phyloP scores from a whole-genome alignment of 2,797 vertebrate species.

The Emys orbicularis region DNA sequence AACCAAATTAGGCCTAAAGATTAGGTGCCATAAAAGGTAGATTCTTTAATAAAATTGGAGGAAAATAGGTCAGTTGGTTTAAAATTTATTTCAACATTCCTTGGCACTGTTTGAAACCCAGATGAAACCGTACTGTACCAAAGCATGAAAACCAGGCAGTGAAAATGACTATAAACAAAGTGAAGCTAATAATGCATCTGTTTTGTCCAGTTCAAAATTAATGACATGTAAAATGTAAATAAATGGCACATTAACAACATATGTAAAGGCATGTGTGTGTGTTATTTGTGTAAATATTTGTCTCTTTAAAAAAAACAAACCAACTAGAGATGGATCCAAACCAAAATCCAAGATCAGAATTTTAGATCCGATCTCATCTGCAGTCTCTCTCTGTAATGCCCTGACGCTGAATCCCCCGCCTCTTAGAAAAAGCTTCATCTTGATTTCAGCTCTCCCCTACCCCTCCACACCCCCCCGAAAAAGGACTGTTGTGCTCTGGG shows the following conservation, averaged over 20 bases:
- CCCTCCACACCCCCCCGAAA: fast-evolving
- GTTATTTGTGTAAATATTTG: not conserved
- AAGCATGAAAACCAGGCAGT: not conserved
- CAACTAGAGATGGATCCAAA: not conserved
- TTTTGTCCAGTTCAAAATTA: not conserved
- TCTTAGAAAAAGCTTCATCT: not conserved
- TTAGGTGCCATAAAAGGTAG: not conserved
- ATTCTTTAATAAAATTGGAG: not conserved
- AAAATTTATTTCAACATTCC: not conserved
- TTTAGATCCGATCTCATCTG: not conserved
- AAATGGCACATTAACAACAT: not conserved
- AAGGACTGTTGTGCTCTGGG: not conserved
- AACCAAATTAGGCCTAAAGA: constrained; percentile 21
- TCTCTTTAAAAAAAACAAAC: not conserved
- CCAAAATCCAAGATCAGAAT: not conserved
- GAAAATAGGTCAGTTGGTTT: not conserved
- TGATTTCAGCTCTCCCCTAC: not conserved
- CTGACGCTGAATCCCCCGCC: not conserved
- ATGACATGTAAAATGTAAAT: not conserved
- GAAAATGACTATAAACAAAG: not conserved
- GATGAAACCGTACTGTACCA: not conserved
- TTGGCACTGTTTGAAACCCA: not conserved
- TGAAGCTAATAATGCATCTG: not conserved
- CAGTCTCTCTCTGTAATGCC: not conserved
- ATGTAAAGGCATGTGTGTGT: not conserved